Base-by-base conservation (phyloP, 2,797 vertebrate genomes). In the Avahi laniger region DNA sequence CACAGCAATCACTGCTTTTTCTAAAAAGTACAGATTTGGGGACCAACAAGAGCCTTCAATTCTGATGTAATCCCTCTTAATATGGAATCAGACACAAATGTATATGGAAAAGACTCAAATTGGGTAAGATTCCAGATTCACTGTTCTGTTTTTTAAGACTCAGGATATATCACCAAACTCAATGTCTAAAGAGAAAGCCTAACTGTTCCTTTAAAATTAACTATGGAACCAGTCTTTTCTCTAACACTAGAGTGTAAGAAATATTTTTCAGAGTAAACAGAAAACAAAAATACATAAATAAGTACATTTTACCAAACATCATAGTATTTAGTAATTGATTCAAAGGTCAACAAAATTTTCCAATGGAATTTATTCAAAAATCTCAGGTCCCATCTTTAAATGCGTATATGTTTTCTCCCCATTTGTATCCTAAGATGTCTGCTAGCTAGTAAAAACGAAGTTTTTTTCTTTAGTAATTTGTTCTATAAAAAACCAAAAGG, bases 61-160 rank as follows among this genome's bases (percentile, higher is more conserved):
- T 91, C 94, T 97, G 93, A 97, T 76, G 92, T 92, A 88, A 95
- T 95, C 57, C 63, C 52, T 94, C 92, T 96, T 92, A 96, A 90
- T 88, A 92, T 80, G 88, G 82, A 96, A 93, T 18, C 57, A 96
- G 95, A 93, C 87, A 97, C 84, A 93, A 97, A 93, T 59, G 52
- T 83, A 85, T 50, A 86, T 59, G 86, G 50, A 92, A 96, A 96
- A 96, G 80, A 82, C 30, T 93, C 61, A 57, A 38, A 59, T 46
- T 93, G 57, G 59, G 13, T 72, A 94, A 83, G 80, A 94, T 73
- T 95, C 61, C 83, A 94, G 86, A 95, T 69, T 80, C 26, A 69
- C 38, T 83, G 59, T 75, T 85, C 88, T 97, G 59, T 86, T 93
- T 93, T 96, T 93, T 87, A 89, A 91, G 82, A 91, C 26, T 91